Evolutionary conservation across 1,140 invertebrate genomes (phyloP), one percentile per base, ranked within the genome.

Genomic region (Drosophila kikkawai): DNA sequence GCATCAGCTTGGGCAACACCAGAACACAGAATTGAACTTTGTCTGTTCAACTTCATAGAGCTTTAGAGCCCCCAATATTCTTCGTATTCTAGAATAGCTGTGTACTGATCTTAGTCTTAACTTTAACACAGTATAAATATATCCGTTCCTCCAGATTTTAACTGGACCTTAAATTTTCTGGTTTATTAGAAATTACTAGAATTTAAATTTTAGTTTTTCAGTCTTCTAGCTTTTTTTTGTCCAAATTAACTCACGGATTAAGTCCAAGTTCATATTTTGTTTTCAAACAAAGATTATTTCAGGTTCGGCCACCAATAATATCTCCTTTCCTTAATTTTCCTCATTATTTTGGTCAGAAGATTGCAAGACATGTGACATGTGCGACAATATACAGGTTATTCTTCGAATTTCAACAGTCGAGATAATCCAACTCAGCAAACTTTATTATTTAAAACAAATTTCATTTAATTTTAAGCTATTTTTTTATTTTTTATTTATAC

Each of bases 1-100:
- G 74, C 53, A 44, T 4, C 32, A 34, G 41, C 60, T 19, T 36
- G 48, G 44, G 22, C 61, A 17, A 7, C 7, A 12, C 32, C 32
- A n/a, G 19, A n/a, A 37, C 47, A 17, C 9, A 19, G 6, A 36
- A 22, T n/a, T 73, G 37, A 50, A 48, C 45, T 60, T 73, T 73
- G 65, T 44, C 36, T 17, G 17, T 42, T 51, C 32, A 55, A 39
- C 13, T 13, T 19, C 17, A 53, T 19, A 12, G 32, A 13, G 32
- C 34, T 56, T 13, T 8, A 37, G n/a, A 19, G 47, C 3, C 7
- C 7, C 3, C n/a, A 19, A 36, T 13, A 4, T 6, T 55, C 51
- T 15, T 36, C 2, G 29, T 36, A 50, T n/a, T 29, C 15, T 19
- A 22, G 11, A 26, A 8, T 4, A 47, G 13, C 22, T 26, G 0